A percentile compares a stretch with the other conserved stretches of the same genome.
Conservation (phyloP, 2,797 vertebrate genomes). For the Sebastes nivosus region DNA sequence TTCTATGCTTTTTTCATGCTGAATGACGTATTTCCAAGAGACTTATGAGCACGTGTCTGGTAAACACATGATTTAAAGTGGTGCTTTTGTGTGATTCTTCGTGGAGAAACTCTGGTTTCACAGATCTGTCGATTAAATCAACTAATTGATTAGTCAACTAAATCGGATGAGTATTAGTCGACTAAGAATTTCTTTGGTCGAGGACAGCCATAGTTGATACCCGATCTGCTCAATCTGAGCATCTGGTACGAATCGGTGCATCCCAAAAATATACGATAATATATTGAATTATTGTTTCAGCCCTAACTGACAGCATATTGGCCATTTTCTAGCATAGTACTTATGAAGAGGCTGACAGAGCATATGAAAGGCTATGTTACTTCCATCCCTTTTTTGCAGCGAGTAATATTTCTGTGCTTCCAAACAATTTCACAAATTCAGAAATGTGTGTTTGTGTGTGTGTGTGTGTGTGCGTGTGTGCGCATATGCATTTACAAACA, state of each 20-base stretch:
- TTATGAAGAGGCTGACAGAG: background rate
- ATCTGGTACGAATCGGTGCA: background rate
- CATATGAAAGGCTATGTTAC: background rate
- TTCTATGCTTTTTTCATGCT: too few species aligned
- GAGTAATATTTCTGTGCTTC: conserved; percentile 3
- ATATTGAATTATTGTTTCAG: background rate
- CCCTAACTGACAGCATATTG: background rate
- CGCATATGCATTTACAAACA: conserved; percentile 16
- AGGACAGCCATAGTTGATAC: background rate
- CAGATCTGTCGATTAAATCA: too few species aligned
- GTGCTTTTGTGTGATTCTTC: too few species aligned
- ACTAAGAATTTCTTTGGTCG: too few species aligned
- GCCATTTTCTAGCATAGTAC: background rate
- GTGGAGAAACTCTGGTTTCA: too few species aligned
- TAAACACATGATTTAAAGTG: too few species aligned
- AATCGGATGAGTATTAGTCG: too few species aligned
- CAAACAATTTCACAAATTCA: conserved; percentile 11
- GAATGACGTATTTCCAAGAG: too few species aligned
- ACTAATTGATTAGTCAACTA: too few species aligned
- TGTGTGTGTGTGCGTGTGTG: background rate
- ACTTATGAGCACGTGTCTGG: too few species aligned
- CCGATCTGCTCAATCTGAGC: background rate
- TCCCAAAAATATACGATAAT: background rate
- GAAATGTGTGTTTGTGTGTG: background rate
- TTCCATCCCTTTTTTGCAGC: background rate